phyloP scores from a whole-genome alignment of 2,888 invertebrate species.

The Ochropacha duplaris region DNA sequence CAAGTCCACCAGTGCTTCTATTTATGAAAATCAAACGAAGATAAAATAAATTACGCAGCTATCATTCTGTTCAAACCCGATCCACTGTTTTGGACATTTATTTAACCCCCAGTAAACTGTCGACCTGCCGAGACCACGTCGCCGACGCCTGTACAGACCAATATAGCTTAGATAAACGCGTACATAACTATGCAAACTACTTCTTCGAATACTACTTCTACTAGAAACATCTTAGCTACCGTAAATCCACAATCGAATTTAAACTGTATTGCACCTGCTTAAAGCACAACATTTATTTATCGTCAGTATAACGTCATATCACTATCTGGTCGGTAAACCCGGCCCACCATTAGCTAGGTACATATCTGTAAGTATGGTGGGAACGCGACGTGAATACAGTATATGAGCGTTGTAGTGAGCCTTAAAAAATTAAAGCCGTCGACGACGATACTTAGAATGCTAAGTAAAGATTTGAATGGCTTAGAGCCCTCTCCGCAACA shows the following conservation, averaged over 20 bases:
- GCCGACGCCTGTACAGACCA: slow-evolving; percentile 53
- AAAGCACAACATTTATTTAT: slow-evolving; percentile 39
- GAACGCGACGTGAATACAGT: slow-evolving; percentile 73
- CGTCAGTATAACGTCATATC: slow-evolving; percentile 22
- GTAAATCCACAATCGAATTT: slow-evolving; percentile 32
- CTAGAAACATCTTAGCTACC: slow-evolving; percentile 39
- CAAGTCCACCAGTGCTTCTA: background rate
- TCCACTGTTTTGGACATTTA: slow-evolving; percentile 50
- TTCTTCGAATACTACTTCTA: slow-evolving; percentile 32
- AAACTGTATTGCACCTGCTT: slow-evolving; percentile 39
- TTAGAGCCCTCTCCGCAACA: slow-evolving; percentile 58
- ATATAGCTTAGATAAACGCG: slow-evolving; percentile 75
- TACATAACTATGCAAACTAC: slow-evolving; percentile 78
- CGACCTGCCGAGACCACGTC: slow-evolving; percentile 55
- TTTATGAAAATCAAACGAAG: background rate
- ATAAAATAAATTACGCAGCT: slow-evolving; percentile 3
- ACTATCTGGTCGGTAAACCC: slow-evolving; percentile 35
- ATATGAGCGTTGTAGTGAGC: slow-evolving; percentile 67
- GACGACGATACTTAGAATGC: slow-evolving; percentile 69
- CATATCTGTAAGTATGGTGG: slow-evolving; percentile 68
- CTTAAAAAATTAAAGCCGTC: slow-evolving; percentile 74
- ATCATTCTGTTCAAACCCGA: slow-evolving; percentile 22
- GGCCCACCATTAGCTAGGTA: slow-evolving; percentile 71
- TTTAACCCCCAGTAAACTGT: slow-evolving; percentile 43
- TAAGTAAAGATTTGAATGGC: slow-evolving; percentile 73